Conservation (phyloP, 2,888 invertebrate genomes). For the Andrena haemorrhoa region DNA sequence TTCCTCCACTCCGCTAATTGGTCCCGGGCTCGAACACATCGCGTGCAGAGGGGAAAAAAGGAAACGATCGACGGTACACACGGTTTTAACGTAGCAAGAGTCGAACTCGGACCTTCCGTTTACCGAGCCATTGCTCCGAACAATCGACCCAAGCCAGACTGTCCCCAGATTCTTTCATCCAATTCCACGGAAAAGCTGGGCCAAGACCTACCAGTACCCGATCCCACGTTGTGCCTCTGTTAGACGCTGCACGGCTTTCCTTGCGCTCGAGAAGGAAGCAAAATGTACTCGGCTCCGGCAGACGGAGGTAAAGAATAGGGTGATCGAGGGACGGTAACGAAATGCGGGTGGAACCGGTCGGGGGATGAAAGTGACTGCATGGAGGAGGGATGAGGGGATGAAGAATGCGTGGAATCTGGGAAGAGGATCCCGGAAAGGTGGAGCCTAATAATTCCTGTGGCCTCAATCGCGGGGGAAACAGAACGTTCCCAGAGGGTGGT, state of each 20-base stretch:
- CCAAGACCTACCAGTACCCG: background rate
- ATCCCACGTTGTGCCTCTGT: conserved; percentile 2
- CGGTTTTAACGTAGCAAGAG: conserved; percentile 1
- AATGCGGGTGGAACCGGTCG: background rate
- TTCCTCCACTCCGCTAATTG: background rate
- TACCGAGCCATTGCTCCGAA: conserved; percentile 15
- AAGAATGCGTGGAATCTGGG: conserved; percentile 8
- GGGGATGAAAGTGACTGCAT: background rate
- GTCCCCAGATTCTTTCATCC: conserved; percentile 20
- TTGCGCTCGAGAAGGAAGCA: conserved; percentile 10
- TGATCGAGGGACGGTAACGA: background rate
- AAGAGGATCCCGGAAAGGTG: conserved; percentile 53
- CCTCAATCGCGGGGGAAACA: conserved; percentile 76
- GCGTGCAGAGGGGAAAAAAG: background rate
- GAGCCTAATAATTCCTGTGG: conserved; percentile 74
- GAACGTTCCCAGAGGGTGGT: conserved; percentile 69
- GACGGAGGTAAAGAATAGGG: conserved; percentile 9
- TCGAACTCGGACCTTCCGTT: conserved; percentile 22
- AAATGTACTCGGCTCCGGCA: conserved; percentile 6
- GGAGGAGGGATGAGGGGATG: background rate
- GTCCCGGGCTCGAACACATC: conserved; percentile 11
- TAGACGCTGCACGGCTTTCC: conserved; percentile 3
- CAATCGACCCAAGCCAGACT: background rate
- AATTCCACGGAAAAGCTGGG: conserved; percentile 12
- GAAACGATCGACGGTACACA: background rate